Percentiles rank a stretch among this genome's conserved stretches.
These are phyloP conservation scores for Aleiodes sp. DNA, from an alignment of 1,140 invertebrate genomes.

Conservation along the genomic window DNA sequence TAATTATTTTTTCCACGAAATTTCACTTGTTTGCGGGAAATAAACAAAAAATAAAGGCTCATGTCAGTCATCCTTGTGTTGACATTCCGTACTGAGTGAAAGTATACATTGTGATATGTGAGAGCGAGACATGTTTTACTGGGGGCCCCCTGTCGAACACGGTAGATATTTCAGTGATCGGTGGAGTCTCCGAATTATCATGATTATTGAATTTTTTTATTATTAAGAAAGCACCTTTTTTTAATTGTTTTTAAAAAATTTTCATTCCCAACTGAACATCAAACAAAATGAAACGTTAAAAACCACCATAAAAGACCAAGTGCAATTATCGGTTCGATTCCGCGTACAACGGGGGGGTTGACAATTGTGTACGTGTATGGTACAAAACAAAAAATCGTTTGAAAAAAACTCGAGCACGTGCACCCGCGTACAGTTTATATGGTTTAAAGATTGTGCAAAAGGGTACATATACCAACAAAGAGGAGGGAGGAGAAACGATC, in stretches of 20 bases:
- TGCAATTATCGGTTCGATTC: constrained; percentile 14
- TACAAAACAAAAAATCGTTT: background rate
- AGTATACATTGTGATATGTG: background rate
- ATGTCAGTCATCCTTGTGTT: background rate
- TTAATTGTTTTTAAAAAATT: too few relatives aligned
- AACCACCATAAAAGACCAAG: constrained; percentile 9
- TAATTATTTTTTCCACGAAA: constrained; percentile 1
- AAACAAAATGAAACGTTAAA: constrained; percentile 2
- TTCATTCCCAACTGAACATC: background rate
- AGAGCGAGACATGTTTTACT: background rate
- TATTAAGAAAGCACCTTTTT: background rate
- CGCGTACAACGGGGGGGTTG: constrained; percentile 7
- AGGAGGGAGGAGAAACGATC: background rate
- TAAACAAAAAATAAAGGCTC: background rate
- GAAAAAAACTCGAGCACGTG: constrained; percentile 10
- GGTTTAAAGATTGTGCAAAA: constrained; percentile 8
- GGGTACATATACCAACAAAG: background rate
- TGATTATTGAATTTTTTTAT: constrained; percentile 8
- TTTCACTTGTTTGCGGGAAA: background rate
- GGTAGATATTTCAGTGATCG: background rate
- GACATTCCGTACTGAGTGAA: constrained; percentile 12
- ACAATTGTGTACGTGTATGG: constrained; percentile 5
- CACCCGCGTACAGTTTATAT: constrained; percentile 7
- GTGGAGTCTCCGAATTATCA: background rate
- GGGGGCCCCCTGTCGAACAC: constrained; percentile 8